A percentile compares a stretch with the other conserved stretches of the same genome.
Conservation (phyloP, 2,797 vertebrate species). For the Oryzias dopingdopingensis region DNA sequence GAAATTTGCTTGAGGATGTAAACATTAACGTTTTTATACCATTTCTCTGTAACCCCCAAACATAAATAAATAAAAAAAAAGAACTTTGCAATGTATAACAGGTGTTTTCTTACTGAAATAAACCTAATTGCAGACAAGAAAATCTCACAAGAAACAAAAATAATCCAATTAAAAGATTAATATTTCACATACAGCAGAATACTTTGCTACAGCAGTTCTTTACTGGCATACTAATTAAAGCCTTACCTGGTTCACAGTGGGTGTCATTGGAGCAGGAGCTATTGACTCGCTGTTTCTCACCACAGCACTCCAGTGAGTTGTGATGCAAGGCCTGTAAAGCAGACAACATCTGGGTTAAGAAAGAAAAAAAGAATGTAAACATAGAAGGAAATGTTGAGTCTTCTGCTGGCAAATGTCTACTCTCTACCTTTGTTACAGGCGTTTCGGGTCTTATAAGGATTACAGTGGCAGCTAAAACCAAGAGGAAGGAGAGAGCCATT, state of each 20-base stretch:
- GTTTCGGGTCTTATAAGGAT: conserved; percentile 77
- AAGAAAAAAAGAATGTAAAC: background rate
- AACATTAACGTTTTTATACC: too few relatives aligned
- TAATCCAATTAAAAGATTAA: background rate
- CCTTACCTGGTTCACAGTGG: conserved; percentile 77
- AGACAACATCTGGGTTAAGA: background rate
- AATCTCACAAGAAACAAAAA: too few relatives aligned
- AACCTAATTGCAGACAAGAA: too few relatives aligned
- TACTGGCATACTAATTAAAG: background rate
- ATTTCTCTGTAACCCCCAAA: too few relatives aligned
- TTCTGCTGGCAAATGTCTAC: background rate
- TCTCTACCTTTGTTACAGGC: conserved; percentile 73
- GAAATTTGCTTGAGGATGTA: too few relatives aligned
- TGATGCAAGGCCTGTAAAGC: conserved; percentile 68
- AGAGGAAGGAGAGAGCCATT: conserved; percentile 74
- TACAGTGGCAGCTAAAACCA: conserved; percentile 74
- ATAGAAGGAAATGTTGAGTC: background rate
- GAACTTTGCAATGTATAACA: too few relatives aligned
- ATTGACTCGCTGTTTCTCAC: conserved; percentile 70
- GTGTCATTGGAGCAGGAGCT: conserved; percentile 76
- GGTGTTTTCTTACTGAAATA: too few relatives aligned
- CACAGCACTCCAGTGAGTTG: conserved; percentile 73
- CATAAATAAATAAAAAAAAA: too few relatives aligned
- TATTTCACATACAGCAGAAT: background rate
- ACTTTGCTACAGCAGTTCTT: background rate